A percentile compares a stretch with the other conserved stretches of the same genome.
phyloP scores from a whole-genome alignment of 1,140 invertebrate genomes.

The Neodiprion virginianus region DNA sequence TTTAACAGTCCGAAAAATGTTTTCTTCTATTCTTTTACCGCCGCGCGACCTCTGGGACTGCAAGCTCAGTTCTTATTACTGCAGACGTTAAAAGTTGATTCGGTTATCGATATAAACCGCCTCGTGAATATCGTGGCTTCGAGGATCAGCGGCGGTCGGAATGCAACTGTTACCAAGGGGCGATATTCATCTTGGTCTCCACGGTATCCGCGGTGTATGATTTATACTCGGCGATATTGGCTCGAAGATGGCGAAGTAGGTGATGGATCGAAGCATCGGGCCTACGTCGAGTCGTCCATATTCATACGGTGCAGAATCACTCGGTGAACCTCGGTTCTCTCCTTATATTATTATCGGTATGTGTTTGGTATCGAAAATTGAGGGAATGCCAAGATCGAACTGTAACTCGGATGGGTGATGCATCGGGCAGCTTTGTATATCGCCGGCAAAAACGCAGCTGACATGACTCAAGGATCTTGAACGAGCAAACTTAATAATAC shows the following conservation, averaged over 20 bases:
- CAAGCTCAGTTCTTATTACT: too few species aligned
- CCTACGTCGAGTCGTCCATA: constrained; percentile 31
- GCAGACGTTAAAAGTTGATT: too few species aligned
- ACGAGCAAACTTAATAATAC: background rate
- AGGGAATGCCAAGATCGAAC: background rate
- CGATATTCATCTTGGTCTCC: constrained; percentile 46
- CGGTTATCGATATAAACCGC: too few species aligned
- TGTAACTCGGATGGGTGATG: background rate
- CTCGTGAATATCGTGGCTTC: too few species aligned
- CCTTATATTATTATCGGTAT: background rate
- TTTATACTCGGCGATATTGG: constrained; percentile 46
- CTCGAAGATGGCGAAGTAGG: constrained; percentile 40
- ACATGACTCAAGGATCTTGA: background rate
- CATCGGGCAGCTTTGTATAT: background rate
- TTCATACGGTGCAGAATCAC: constrained; percentile 20
- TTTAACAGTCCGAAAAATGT: background rate
- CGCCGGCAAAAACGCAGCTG: background rate
- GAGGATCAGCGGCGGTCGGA: background rate
- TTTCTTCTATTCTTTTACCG: background rate
- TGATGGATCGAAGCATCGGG: constrained; percentile 37
- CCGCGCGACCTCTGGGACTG: too few species aligned
- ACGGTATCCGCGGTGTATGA: constrained; percentile 37
- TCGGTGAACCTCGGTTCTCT: background rate
- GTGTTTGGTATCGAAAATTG: background rate
- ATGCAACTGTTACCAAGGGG: constrained; percentile 10